Conservation (phyloP, 2,888 invertebrate species). For the Drosophila sordidapex region DNA sequence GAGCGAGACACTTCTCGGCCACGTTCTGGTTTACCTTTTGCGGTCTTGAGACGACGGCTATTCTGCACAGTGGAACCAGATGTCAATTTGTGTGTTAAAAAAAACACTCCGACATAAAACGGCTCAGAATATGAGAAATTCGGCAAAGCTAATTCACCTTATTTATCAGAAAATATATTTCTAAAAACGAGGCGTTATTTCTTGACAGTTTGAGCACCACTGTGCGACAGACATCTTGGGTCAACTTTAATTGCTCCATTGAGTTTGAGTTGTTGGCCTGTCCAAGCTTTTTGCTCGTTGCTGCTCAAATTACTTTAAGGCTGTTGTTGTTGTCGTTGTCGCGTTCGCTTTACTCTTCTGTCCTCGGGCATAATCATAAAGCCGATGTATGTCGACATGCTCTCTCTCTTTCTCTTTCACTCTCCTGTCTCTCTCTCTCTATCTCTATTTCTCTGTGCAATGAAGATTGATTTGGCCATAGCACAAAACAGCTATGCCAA, state of each 20-base stretch:
- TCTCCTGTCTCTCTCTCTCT: not conserved
- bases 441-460: conserved; percentile 2
- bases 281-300: conserved; percentile 33
- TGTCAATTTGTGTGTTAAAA: not conserved
- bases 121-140: not conserved
- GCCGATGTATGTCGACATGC: conserved; percentile 37
- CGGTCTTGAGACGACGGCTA: conserved; percentile 29
- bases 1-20: conserved; percentile 39
- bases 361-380: conserved; percentile 45
- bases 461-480: conserved; percentile 48
- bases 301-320: conserved; percentile 54
- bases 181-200: not conserved
- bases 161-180: not conserved
- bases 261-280: conserved; percentile 22
- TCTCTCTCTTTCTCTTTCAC: not conserved
- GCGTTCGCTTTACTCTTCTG: conserved; percentile 21
- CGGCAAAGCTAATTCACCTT: not conserved
- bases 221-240: conserved; percentile 65
- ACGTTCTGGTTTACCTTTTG: conserved; percentile 21
- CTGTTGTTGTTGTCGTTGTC: conserved; percentile 11
- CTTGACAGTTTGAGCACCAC: conserved; percentile 5
- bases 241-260: conserved; percentile 71
- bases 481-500: conserved; percentile 10
- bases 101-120: not conserved
- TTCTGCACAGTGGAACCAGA: conserved; percentile 33